Percentiles rank a stretch among this genome's conserved stretches.
Evolutionary conservation across 2,888 invertebrate genomes (phyloP).

Genomic region (Metacarcinus magister): DNA sequence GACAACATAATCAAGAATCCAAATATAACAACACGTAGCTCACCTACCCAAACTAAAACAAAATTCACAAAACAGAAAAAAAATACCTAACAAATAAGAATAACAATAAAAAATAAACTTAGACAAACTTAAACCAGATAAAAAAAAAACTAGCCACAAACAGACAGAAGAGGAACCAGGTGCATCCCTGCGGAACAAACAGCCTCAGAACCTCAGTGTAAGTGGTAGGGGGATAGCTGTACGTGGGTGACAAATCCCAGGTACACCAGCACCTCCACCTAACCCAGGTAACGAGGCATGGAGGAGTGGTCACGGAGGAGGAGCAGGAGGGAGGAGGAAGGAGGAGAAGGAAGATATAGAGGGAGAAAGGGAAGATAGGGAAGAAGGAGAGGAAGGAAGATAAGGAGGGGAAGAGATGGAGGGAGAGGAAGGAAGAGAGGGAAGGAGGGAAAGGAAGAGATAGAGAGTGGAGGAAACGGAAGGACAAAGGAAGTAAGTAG

Average conservation of each 20-base stretch:
- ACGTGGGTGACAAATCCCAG: slow-evolving; percentile 11
- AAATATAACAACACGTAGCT: no score
- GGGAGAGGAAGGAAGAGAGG: neutral
- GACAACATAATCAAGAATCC: neutral
- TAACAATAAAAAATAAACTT: no score
- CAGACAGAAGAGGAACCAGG: neutral
- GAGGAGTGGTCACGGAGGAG: slow-evolving; percentile 2
- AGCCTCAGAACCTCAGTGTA: neutral
- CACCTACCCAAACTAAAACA: no score
- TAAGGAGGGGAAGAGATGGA: neutral
- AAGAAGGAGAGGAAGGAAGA: neutral
- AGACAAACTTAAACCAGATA: no score
- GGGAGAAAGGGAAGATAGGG: slow-evolving; percentile 31
- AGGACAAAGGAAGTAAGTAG: neutral
- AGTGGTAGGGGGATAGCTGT: neutral
- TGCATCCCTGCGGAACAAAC: neutral
- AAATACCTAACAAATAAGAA: neutral
- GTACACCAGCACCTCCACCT: no score
- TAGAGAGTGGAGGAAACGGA: neutral
- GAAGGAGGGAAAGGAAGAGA: slow-evolving; percentile 30
- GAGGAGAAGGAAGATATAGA: slow-evolving; percentile 33
- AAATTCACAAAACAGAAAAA: neutral
- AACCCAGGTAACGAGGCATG: neutral
- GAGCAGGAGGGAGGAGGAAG: neutral
- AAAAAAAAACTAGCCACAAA: neutral